Conservation (phyloP, 53 echinoderm and acorn worm species). For the Hippasteria phrygiana region DNA sequence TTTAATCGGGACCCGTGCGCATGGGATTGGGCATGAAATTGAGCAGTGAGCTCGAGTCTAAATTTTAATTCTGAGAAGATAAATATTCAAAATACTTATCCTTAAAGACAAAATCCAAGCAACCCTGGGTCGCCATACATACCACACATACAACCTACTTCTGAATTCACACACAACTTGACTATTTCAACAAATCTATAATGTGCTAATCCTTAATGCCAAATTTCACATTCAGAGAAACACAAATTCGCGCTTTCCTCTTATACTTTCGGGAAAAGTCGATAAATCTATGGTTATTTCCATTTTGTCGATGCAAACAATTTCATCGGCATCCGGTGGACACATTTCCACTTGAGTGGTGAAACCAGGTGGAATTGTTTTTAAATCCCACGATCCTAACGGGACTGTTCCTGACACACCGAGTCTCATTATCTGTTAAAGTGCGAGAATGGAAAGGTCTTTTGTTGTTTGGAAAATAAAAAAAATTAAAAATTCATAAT, state of each 20-base stretch:
- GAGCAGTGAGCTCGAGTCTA: no score
- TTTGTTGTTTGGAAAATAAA: no score
- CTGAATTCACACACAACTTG: no score
- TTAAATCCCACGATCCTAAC: conserved; percentile 10
- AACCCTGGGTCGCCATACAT: no score
- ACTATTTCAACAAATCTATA: no score
- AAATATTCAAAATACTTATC: no score
- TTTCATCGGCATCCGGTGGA: neutral
- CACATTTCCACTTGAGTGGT: conserved; percentile 17
- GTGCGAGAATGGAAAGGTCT: no score
- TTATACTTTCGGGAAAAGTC: neutral
- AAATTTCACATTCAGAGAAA: conserved; percentile 24
- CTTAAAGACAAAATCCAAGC: no score
- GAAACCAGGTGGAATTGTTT: neutral
- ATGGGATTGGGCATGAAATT: no score
- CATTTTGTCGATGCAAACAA: conserved; percentile 16
- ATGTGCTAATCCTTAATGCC: neutral
- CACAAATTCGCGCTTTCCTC: conserved; percentile 13
- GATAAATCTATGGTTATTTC: conserved; percentile 31
- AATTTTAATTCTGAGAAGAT: no score
- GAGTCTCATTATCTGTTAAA: neutral
- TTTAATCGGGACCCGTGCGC: neutral
- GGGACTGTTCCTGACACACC: neutral
- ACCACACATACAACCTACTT: no score
- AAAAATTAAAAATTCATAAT: no score